A percentile compares a stretch with the other conserved stretches of the same genome.
Conservation (phyloP, 2,888 invertebrate genomes). For the Zygogramma bicolorata region DNA sequence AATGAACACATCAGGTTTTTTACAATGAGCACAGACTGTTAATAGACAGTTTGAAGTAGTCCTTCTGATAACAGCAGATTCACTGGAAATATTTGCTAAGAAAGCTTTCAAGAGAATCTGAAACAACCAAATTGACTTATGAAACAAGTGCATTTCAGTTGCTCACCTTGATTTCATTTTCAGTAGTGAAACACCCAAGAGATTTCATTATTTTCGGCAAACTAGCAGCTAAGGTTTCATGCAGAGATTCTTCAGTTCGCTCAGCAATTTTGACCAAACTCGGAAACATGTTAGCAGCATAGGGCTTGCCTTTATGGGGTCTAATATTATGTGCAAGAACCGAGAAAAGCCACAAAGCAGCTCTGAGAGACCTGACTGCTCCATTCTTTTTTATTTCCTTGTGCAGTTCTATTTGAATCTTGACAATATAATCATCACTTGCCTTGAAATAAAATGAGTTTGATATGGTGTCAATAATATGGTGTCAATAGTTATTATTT, state of each 20-base stretch:
- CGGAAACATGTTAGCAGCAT: conserved; percentile 80
- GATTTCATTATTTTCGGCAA: conserved; percentile 76
- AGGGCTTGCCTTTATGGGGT: conserved; percentile 83
- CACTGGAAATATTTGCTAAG: conserved; percentile 73
- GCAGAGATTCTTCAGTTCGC: conserved; percentile 78
- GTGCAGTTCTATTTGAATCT: conserved; percentile 84
- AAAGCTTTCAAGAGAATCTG: conserved; percentile 78
- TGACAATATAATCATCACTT: conserved; percentile 76
- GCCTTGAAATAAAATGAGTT: conserved; percentile 64
- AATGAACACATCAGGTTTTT: conserved; percentile 77
- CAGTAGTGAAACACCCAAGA: conserved; percentile 77
- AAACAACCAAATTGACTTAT: conserved; percentile 44
- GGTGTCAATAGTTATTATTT: too few species aligned
- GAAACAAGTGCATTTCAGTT: background rate
- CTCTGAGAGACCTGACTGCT: conserved; percentile 76
- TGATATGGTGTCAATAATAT: too few species aligned
- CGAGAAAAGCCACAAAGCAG: conserved; percentile 82
- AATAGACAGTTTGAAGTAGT: conserved; percentile 86
- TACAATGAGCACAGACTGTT: conserved; percentile 81
- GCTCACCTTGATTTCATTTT: conserved; percentile 76
- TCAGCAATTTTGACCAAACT: conserved; percentile 79
- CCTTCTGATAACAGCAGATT: conserved; percentile 82
- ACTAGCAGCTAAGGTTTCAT: conserved; percentile 76
- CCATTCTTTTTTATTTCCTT: conserved; percentile 87
- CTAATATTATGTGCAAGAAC: conserved; percentile 81